Base-by-base conservation (phyloP, 92 coral and sea anemone species). In the Zoanthus gigantus region DNA sequence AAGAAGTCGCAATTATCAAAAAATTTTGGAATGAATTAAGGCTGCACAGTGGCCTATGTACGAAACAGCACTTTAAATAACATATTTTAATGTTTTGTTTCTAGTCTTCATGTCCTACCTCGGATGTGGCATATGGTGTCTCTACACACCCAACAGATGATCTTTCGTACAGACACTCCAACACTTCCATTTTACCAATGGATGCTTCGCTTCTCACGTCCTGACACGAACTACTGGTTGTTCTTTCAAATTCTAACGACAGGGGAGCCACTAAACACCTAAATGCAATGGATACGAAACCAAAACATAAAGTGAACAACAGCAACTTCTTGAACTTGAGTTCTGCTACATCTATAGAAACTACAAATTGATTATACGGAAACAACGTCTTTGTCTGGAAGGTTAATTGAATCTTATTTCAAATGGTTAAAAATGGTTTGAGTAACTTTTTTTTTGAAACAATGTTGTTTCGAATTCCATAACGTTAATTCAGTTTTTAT, bases 251-350 rank as follows among this genome's bases (percentile, higher is more conserved):
- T 15, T 93, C 95, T 71, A 97, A 81, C 23, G 89, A 93, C 74
- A 97, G 47, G 0, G 99, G 98, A 15, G 99, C 93, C 81, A 92
- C 85, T 91, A 97, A 92, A 73, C 98, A 97, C 78, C 99, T 97
- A 77, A 18, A 54, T 14, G 67, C 18, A 14, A 14, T 4, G 16
- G 18, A 23, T n/a, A 6, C 12, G 29, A 87, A 23, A 7, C 28
- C 30, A 9, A 9, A 69, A 69, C 6, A 30, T 29, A 31, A 30
- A 30, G 16, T 2, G 14, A 69, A 31, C 14, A 69, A 69, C 34
- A 69, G 23, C 4, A 31, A 8, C 14, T n/a, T 69, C 30, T 10
- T 9, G n/a, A 8, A 1, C 12, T 56, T 23, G 12, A 50, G 12
- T 11, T 47, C 8, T 47, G 52, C 23, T 37, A 37, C 4, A 37